Conservation (phyloP, 2,888 invertebrate species). For the Crematogaster levior region DNA sequence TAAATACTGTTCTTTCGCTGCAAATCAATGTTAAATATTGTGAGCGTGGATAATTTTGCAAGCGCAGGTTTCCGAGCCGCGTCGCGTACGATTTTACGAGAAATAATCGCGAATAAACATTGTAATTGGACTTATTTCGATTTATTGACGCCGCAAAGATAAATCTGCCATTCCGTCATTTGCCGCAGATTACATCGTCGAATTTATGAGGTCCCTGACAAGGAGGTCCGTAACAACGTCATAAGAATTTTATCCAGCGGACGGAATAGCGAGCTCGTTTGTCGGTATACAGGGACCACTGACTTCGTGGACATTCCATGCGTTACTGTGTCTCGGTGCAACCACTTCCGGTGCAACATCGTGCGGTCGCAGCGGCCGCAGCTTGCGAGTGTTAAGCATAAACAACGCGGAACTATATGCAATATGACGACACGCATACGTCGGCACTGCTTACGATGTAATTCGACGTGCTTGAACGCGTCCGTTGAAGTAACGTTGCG, state of each 20-base stretch:
- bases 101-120: constrained; percentile 14
- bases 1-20: constrained; percentile 3
- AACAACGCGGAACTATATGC: constrained; percentile 59
- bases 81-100: neutral
- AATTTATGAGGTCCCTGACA: constrained; percentile 1
- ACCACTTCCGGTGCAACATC: constrained; percentile 61
- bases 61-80: neutral
- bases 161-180: neutral
- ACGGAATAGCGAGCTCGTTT: constrained; percentile 22
- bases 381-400: constrained; percentile 59
- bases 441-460: constrained; percentile 20
- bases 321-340: constrained; percentile 23
- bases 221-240: constrained; percentile 23
- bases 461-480: constrained; percentile 27
- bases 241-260: constrained; percentile 44
- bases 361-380: constrained; percentile 56
- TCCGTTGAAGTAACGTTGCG: constrained; percentile 26
- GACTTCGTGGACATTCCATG: constrained; percentile 45
- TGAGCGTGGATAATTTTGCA: constrained; percentile 4
- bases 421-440: constrained; percentile 58
- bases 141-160: neutral
- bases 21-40: neutral
- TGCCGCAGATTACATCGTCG: neutral
- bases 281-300: neutral
- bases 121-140: constrained; percentile 19